phyloP scores from a whole-genome alignment of 2,797 vertebrate species.

The Merluccius polli region DNA sequence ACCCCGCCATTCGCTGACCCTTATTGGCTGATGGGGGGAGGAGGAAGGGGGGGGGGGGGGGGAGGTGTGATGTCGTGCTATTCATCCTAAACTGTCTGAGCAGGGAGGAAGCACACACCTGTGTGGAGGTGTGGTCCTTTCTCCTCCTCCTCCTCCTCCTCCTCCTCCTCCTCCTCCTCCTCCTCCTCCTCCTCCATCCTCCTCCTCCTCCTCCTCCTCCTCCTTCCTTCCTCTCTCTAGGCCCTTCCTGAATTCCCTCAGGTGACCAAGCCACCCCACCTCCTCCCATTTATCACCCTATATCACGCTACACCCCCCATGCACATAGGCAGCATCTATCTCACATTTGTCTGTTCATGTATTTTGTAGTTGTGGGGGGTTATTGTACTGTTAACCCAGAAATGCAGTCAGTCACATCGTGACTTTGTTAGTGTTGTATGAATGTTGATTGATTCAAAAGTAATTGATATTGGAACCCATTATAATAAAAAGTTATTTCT shows the following conservation, averaged over 20 bases:
- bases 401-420: too few relatives aligned
- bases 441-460: too few relatives aligned
- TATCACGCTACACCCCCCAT: too few relatives aligned
- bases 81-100: conserved; percentile 40
- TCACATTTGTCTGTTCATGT: too few relatives aligned
- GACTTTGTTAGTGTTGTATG: too few relatives aligned
- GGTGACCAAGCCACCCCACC: background rate
- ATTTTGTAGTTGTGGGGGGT: too few relatives aligned
- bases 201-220: conserved; percentile 20
- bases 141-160: conserved; percentile 20
- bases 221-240: conserved; percentile 16
- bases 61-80: conserved; percentile 58
- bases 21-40: conserved; percentile 39
- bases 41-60: background rate
- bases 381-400: too few relatives aligned
- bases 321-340: too few relatives aligned
- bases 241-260: background rate
- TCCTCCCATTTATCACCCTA: too few relatives aligned
- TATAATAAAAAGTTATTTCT: background rate
- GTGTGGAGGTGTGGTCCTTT: conserved; percentile 42
- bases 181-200: conserved; percentile 12
- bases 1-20: conserved; percentile 56
- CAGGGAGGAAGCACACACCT: conserved; percentile 57
- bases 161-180: conserved; percentile 23
- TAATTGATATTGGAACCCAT: too few relatives aligned